phyloP scores from a whole-genome alignment of 2,888 invertebrate genomes.

The Syrphus vitripennis region DNA sequence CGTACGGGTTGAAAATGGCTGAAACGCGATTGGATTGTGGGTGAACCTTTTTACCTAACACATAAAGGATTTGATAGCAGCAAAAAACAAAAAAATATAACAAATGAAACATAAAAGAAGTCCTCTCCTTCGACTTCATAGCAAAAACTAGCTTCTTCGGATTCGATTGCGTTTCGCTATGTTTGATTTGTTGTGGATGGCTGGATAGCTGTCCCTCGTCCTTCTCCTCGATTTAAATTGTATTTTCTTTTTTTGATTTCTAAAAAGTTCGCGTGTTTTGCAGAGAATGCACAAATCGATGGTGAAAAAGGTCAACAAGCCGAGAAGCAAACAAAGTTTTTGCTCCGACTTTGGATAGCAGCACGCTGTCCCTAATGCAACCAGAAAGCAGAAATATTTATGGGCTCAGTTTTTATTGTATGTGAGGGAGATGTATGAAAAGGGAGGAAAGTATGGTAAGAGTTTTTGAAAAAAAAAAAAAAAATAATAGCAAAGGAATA shows the following conservation, averaged over 20 bases:
- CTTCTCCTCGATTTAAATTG: not conserved
- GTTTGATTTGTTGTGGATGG: conserved; percentile 18
- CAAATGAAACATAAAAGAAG: not conserved
- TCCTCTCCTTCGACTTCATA: conserved; percentile 29
- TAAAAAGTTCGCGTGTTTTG: conserved; percentile 56
- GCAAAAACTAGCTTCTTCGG: conserved; percentile 54
- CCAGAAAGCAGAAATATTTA: conserved; percentile 28
- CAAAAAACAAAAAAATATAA: not conserved
- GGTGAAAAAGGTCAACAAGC: conserved; percentile 63
- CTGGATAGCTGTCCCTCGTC: not conserved
- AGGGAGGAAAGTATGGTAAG: not conserved
- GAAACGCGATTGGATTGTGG: not conserved
- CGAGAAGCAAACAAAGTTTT: conserved; percentile 30
- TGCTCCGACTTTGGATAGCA: not conserved
- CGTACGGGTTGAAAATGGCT: conserved; percentile 4
- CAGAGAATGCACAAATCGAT: not conserved
- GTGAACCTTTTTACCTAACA: conserved; percentile 14
- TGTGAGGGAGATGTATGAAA: not conserved
- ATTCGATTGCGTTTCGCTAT: conserved; percentile 60
- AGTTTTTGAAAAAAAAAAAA: not conserved
- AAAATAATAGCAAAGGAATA: not conserved
- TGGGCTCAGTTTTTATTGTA: conserved; percentile 7
- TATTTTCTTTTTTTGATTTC: too few species aligned
- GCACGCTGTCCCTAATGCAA: conserved; percentile 10
- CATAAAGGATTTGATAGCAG: conserved; percentile 28